Conservation (phyloP, 37 sponge, comb jelly and placozoan species). For the Aphrocallistes beatrix region DNA sequence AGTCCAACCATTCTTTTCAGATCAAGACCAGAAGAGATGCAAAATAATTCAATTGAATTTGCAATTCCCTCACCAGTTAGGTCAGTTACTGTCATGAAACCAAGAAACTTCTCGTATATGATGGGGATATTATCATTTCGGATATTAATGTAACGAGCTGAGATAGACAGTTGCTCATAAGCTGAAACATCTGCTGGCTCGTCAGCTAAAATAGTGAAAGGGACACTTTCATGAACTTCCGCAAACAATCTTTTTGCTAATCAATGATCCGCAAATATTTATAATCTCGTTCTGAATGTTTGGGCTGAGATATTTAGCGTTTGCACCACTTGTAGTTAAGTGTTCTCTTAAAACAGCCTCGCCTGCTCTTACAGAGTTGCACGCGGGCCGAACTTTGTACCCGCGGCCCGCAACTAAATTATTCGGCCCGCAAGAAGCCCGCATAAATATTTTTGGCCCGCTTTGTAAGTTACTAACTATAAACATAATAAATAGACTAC, state of each 20-base stretch:
- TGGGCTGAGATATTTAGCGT: not conserved
- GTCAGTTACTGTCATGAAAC: not conserved
- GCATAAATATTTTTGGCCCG: no score
- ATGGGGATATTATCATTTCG: not conserved
- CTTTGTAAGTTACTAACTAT: no score
- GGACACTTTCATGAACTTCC: not conserved
- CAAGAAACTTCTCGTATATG: not conserved
- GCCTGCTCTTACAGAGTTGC: no score
- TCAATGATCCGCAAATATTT: not conserved
- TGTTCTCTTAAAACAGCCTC: not conserved
- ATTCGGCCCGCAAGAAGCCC: no score
- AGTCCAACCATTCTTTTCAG: not conserved
- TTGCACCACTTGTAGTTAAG: not conserved
- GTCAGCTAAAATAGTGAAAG: not conserved
- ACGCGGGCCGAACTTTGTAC: no score
- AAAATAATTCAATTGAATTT: not conserved
- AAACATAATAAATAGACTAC: no score
- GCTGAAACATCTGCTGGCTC: slow-evolving; percentile 11
- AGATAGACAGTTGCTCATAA: not conserved
- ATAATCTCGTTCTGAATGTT: not conserved
- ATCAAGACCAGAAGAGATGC: not conserved
- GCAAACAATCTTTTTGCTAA: not conserved
- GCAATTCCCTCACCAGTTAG: not conserved
- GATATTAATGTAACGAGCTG: not conserved
- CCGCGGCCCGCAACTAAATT: no score